Base-by-base conservation (phyloP, 2,113 vertebrate genomes). In the Barnardius zonarius region DNA sequence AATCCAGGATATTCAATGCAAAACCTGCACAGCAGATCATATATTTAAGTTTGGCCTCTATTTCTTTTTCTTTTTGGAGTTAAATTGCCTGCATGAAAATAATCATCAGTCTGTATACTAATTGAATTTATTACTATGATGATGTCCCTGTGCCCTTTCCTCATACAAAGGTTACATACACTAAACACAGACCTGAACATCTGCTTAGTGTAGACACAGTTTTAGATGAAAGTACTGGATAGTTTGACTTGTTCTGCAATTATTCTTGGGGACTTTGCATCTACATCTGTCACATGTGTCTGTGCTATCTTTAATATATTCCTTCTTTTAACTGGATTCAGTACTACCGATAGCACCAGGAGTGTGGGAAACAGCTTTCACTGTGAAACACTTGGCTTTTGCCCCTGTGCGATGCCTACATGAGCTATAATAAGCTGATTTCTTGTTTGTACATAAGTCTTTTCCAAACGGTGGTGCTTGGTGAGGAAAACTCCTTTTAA, bases 1-100 rank as follows among this genome's bases (percentile, higher is more conserved):
- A 95, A 94, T 82, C 49, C 66, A 91, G 66, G 61, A 30, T 79
- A 76, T 85, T 78, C 39, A 79, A 82, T 91, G 83, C 80, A 96
- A 92, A 96, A 78, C 28, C 66, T 79, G 49, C 37, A 68, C 17
- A 69, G 22, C 25, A 48, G 23, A 52, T 51, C 3, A 39, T 62
- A 11, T 57, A 41, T 79, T 86, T 90, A 51, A 90, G 51, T 93
- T 41, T 59, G 55, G 66, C 22, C 13, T 27, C 33, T 63, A 22
- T 69, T 81, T 85, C 19, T 2, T 49, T 6, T 17, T 18, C 43
- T 59, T 81, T 92, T 88, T 93, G 39, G n/a, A 48, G 52, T 66
- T 79, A 76, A 82, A 64, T 72, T 83, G 33, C 33, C 61, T 82
- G 18, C 48, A 62, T 83, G 39, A 79, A 82, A 80, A 91, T 91